phyloP scores from a whole-genome alignment of 2,113 vertebrate species.

The Theristicus caerulescens region DNA sequence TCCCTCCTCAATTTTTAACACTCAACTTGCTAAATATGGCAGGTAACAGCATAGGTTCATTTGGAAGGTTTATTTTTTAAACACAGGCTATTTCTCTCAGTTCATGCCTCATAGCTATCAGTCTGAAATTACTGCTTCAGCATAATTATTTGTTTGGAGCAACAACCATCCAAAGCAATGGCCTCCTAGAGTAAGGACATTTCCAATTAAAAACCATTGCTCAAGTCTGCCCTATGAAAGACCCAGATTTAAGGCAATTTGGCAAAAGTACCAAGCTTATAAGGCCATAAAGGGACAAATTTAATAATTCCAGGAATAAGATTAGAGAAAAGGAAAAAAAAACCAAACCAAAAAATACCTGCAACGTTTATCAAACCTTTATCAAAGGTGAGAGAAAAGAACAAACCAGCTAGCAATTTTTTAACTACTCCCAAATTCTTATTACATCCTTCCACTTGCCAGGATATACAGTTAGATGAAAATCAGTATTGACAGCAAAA shows the following conservation, averaged over 20 bases:
- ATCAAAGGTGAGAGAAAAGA: not conserved
- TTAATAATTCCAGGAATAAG: not conserved
- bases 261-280: not conserved
- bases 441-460: not conserved
- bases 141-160: not conserved
- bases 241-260: not conserved
- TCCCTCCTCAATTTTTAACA: not conserved
- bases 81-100: not conserved
- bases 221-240: not conserved
- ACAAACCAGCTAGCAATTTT: accelerated
- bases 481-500: not conserved
- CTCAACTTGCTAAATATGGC: not conserved
- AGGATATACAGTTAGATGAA: not conserved
- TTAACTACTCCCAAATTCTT: not conserved
- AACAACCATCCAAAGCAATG: not conserved
- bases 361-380: accelerated
- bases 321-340: not conserved
- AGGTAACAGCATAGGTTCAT: not conserved
- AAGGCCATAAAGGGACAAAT: not conserved
- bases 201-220: not conserved
- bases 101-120: not conserved
- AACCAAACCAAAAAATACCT: not conserved
- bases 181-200: not conserved
- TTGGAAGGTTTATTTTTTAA: not conserved
- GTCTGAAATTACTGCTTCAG: not conserved